A percentile compares a stretch with the other conserved stretches of the same genome.
phyloP scores from a whole-genome alignment of 2,797 vertebrate genomes.

The Morelia viridis region DNA sequence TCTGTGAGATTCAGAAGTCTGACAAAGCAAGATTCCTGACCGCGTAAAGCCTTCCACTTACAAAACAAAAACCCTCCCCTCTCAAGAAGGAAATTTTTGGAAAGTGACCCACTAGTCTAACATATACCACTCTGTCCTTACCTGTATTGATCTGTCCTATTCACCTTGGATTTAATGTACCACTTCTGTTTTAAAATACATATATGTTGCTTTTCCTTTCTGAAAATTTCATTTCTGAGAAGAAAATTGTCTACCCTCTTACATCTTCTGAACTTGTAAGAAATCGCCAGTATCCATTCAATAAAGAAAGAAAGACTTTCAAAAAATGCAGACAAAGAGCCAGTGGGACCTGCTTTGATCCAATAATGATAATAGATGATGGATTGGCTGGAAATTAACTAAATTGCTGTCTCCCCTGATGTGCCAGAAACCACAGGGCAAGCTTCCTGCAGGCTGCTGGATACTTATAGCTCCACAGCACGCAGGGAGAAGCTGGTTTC shows the following conservation, averaged over 20 bases:
- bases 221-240: background rate
- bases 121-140: background rate
- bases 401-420: slow-evolving; percentile 30
- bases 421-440: slow-evolving; percentile 42
- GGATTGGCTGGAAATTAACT: slow-evolving; percentile 24
- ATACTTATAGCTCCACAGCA: slow-evolving; percentile 46
- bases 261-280: slow-evolving; percentile 24
- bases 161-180: background rate
- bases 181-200: background rate
- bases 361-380: slow-evolving; percentile 21
- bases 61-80: background rate
- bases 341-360: slow-evolving; percentile 33
- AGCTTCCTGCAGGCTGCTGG: background rate
- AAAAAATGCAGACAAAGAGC: slow-evolving; percentile 53
- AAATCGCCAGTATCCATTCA: slow-evolving; percentile 34
- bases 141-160: background rate
- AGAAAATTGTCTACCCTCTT: background rate
- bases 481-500: slow-evolving; percentile 45
- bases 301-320: slow-evolving; percentile 42
- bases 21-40: background rate
- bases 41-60: background rate
- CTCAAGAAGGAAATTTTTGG: background rate
- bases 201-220: background rate
- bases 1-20: background rate
- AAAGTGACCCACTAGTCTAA: background rate